Conservation (phyloP, 2,888 invertebrate species). For the Tortrix viridana region DNA sequence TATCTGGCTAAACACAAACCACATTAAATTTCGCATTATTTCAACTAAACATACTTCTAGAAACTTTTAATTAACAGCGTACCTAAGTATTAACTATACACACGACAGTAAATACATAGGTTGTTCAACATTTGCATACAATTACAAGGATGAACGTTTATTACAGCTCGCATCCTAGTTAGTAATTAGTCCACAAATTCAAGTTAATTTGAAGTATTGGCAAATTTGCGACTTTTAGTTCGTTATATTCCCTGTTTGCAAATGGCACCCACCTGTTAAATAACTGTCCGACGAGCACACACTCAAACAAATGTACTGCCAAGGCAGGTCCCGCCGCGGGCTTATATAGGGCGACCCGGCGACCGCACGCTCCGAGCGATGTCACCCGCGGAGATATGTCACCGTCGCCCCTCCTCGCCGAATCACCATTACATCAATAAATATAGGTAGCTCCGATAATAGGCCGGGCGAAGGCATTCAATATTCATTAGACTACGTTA, state of each 20-base stretch:
- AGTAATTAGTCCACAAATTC: conserved; percentile 12
- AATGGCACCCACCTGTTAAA: conserved; percentile 58
- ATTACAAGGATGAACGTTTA: conserved; percentile 2
- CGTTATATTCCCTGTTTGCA: neutral
- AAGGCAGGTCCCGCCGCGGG: conserved; percentile 59
- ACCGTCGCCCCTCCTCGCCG: conserved; percentile 54
- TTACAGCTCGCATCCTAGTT: conserved; percentile 3
- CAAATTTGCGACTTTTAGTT: conserved; percentile 2
- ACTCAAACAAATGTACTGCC: conserved; percentile 66
- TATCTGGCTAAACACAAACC: no score
- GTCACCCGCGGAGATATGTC: conserved; percentile 47
- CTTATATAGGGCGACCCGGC: conserved; percentile 74
- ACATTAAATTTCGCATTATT: no score
- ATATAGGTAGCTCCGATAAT: conserved; percentile 44
- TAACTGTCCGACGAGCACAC: conserved; percentile 58
- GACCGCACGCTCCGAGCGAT: conserved; percentile 35
- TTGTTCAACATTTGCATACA: conserved; percentile 14
- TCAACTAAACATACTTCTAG: no score
- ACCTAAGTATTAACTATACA: conserved; percentile 9
- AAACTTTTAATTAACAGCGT: conserved; percentile 21
- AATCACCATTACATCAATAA: conserved; percentile 43
- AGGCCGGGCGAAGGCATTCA: conserved; percentile 55
- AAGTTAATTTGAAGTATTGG: conserved; percentile 12
- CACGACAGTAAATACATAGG: conserved; percentile 2
- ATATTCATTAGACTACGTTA: conserved; percentile 65